Conservation (phyloP, 2,113 vertebrate species). For the Isichthys henryi region DNA sequence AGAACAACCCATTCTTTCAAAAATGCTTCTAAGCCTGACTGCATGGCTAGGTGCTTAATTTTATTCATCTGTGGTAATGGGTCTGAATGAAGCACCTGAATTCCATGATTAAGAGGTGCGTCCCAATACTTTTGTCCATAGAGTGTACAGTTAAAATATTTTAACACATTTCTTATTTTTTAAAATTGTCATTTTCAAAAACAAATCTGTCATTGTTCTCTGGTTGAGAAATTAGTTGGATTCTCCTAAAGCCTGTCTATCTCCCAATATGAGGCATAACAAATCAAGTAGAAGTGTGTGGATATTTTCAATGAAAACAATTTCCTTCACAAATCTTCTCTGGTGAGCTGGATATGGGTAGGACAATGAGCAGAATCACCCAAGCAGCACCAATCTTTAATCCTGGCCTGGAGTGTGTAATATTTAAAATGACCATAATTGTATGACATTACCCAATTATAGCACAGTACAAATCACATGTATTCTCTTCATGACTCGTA, state of each 20-base stretch:
- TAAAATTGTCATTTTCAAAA: neutral
- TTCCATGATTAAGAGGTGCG: no score
- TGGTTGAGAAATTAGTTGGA: neutral
- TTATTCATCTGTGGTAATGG: no score
- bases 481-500: constrained; percentile 14
- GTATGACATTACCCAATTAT: constrained; percentile 26
- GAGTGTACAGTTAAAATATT: no score
- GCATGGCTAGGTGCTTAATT: no score
- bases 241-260: neutral
- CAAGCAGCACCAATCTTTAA: constrained; percentile 6
- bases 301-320: neutral
- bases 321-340: neutral
- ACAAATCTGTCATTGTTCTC: neutral
- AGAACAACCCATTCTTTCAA: no score
- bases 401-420: neutral
- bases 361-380: constrained; percentile 13
- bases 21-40: no score
- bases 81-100: no score
- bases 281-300: neutral
- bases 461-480: constrained; percentile 9
- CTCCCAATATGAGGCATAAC: neutral
- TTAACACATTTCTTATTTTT: neutral
- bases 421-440: constrained; percentile 28
- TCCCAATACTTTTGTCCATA: no score
- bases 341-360: constrained; percentile 13